Evolutionary conservation across 2,797 vertebrate species (phyloP).

Genomic region (Vespertilio murinus): DNA sequence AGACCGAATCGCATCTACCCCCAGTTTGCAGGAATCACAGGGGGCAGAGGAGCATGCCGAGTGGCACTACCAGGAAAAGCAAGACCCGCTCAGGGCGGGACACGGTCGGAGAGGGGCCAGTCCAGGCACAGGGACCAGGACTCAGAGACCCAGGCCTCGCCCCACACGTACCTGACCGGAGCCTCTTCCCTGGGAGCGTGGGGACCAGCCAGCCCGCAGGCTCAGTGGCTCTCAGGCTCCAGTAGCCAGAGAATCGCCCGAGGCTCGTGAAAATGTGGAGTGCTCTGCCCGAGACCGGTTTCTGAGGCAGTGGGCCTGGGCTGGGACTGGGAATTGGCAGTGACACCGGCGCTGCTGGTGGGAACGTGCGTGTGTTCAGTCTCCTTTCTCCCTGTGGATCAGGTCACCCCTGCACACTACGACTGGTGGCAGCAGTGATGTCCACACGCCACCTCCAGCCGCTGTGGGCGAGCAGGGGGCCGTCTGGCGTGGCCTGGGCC

Average conservation of each 20-base stretch:
- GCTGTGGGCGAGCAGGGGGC: neutral
- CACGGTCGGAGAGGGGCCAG: neutral
- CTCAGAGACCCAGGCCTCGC: neutral
- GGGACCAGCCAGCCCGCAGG: neutral
- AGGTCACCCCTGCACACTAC: rapidly evolving
- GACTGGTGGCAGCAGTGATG: rapidly evolving
- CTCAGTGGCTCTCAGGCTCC: neutral
- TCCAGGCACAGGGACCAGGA: neutral
- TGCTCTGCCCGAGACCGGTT: neutral
- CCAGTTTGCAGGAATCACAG: neutral
- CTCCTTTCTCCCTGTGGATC: neutral
- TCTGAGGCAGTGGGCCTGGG: neutral
- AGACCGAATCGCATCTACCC: neutral
- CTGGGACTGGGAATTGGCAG: neutral
- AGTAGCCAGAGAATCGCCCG: neutral
- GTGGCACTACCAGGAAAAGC: neutral
- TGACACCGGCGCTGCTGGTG: neutral
- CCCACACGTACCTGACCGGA: no score
- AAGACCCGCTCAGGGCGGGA: neutral
- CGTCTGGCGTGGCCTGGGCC: slow-evolving; percentile 26
- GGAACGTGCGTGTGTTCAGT: rapidly evolving
- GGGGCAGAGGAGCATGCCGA: neutral
- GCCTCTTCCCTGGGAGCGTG: neutral
- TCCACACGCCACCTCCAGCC: no score
- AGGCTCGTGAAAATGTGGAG: neutral